These are phyloP conservation scores for Oscheius sp. DNA, from an alignment of 2,888 invertebrate species.

Conservation along the genomic window DNA sequence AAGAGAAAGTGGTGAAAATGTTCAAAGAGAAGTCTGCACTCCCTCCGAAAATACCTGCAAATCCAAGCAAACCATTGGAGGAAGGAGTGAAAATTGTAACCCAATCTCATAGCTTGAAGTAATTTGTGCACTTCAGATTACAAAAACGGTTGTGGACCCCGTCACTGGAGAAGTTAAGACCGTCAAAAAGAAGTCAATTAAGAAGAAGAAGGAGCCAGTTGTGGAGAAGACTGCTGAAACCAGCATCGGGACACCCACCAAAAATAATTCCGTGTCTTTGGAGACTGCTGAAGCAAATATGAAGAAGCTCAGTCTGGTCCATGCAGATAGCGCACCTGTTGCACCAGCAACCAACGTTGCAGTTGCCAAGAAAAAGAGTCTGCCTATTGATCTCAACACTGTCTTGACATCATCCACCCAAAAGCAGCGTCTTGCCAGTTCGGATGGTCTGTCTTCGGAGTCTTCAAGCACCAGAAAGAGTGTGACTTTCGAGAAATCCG, in stretches of 20 bases:
- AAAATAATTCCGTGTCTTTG: background rate
- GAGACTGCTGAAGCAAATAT: background rate
- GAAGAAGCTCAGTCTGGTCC: background rate
- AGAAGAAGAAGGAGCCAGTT: constrained; percentile 14
- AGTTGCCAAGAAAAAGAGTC: background rate
- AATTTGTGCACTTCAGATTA: constrained; percentile 16
- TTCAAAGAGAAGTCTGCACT: constrained; percentile 4
- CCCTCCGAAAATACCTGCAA: background rate
- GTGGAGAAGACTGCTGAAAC: constrained; percentile 1
- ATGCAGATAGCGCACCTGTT: background rate
- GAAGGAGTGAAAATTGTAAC: constrained; percentile 7
- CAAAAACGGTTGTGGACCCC: constrained; percentile 15
- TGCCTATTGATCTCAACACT: background rate
- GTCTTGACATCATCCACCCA: background rate
- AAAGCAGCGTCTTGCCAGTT: background rate
- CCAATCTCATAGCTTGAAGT: background rate
- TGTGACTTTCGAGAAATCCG: too few species aligned
- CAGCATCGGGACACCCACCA: background rate
- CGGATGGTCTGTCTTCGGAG: too few species aligned
- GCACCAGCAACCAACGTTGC: too few species aligned
- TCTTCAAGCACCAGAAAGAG: too few species aligned
- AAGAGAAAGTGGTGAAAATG: constrained; percentile 32
- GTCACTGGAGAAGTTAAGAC: constrained; percentile 19
- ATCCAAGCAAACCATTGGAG: background rate
- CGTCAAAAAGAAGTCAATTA: constrained; percentile 27